Conservation (phyloP, 1,140 invertebrate genomes). For the Drosophila aff. region DNA sequence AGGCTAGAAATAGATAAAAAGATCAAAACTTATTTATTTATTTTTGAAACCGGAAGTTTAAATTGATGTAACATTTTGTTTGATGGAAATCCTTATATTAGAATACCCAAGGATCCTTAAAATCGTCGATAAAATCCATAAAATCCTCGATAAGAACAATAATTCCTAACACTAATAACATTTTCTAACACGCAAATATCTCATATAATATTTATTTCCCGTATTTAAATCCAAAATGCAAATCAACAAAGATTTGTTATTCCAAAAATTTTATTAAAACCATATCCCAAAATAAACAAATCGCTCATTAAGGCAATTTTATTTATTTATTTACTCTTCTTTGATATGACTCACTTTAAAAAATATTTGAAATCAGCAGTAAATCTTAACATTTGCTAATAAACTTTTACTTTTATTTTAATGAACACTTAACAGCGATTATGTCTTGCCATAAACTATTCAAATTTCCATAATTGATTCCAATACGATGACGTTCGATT, state of each 20-base stretch:
- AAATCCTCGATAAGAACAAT: neutral
- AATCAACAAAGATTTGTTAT: neutral
- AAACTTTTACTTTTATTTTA: slow-evolving; percentile 10
- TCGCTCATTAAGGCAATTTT: neutral
- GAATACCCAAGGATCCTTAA: too few relatives aligned
- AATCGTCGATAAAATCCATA: neutral
- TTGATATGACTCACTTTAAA: neutral
- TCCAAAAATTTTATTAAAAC: neutral
- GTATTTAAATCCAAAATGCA: too few relatives aligned
- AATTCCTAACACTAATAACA: neutral
- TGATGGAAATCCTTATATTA: too few relatives aligned
- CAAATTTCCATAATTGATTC: neutral
- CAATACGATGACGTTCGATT: slow-evolving; percentile 26
- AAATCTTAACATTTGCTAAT: neutral
- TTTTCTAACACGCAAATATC: neutral
- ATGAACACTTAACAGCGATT: neutral
- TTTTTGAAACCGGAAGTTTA: neutral
- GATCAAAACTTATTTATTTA: neutral
- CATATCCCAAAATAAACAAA: neutral
- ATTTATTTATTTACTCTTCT: neutral
- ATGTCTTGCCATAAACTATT: slow-evolving; percentile 6
- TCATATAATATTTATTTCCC: too few relatives aligned
- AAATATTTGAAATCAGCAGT: neutral
- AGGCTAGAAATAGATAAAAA: neutral
- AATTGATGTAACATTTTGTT: neutral